Evolutionary conservation across 2,888 invertebrate genomes (phyloP).

Genomic region (Stenodera caucasica): DNA sequence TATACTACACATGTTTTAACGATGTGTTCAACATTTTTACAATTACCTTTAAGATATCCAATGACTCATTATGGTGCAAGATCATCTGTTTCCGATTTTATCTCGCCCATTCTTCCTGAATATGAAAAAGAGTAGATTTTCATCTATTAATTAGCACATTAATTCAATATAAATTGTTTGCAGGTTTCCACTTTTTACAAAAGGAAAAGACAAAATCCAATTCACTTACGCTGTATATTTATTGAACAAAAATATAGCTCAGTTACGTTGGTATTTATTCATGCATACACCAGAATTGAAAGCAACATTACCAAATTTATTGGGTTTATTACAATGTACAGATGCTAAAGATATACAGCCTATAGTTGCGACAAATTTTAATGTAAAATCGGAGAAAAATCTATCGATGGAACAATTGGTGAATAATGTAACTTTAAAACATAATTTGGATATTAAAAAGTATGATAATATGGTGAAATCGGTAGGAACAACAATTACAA

Average conservation of each 20-base stretch:
- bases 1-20: conserved; percentile 82
- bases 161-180: too few species aligned
- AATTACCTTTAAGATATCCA: conserved; percentile 84
- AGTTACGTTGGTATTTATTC: conserved; percentile 77
- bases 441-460: neutral
- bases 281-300: conserved; percentile 73
- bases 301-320: conserved; percentile 75
- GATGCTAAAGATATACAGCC: conserved; percentile 19
- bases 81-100: conserved; percentile 77
- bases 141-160: too few species aligned
- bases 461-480: neutral
- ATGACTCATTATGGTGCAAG: conserved; percentile 80
- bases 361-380: conserved; percentile 17
- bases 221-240: conserved; percentile 91
- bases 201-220: conserved; percentile 75
- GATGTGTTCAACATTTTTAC: conserved; percentile 79
- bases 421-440: neutral
- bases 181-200: conserved; percentile 83
- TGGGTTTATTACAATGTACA: conserved; percentile 42
- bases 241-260: conserved; percentile 92
- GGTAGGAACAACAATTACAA: neutral
- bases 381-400: conserved; percentile 5
- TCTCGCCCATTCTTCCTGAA: conserved; percentile 69
- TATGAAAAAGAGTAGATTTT: conserved; percentile 65
- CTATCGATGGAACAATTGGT: neutral